phyloP scores from a whole-genome alignment of 2,797 vertebrate species.

The Champsocephalus esox region DNA sequence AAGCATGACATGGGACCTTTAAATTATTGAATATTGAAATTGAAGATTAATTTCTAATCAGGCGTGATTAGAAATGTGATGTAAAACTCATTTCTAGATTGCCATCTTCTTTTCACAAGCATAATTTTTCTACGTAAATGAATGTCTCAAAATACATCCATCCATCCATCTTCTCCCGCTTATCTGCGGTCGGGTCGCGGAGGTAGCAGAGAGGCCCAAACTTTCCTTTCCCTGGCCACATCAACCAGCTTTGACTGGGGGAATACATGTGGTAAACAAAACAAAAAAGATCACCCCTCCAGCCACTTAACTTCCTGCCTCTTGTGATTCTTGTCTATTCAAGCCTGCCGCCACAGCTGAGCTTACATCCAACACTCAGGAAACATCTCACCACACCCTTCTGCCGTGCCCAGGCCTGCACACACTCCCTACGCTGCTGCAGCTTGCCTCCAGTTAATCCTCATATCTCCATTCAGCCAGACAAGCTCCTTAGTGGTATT shows the following conservation, averaged over 20 bases:
- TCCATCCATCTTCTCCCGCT: too few species aligned
- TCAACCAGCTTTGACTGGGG: too few species aligned
- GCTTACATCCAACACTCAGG: constrained; percentile 9
- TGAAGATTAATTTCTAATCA: neutral
- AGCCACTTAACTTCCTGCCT: neutral
- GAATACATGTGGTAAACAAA: neutral
- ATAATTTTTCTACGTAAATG: neutral
- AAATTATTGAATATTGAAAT: too few species aligned
- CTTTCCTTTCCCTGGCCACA: too few species aligned
- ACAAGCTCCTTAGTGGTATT: constrained; percentile 79
- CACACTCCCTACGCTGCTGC: constrained; percentile 2
- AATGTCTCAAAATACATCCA: too few species aligned
- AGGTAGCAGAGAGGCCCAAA: too few species aligned
- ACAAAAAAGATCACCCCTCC: neutral
- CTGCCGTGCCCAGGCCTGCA: constrained; percentile 6
- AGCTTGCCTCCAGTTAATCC: constrained; percentile 61
- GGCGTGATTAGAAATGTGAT: too few species aligned
- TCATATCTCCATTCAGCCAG: constrained; percentile 60
- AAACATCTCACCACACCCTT: constrained; percentile 16
- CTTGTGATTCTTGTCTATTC: neutral
- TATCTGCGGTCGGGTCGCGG: too few species aligned
- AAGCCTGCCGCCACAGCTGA: neutral
- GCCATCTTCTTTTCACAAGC: neutral
- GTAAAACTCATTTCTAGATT: neutral
- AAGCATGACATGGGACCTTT: too few species aligned